These are phyloP conservation scores for Atta colombica DNA, from an alignment of 1,140 invertebrate genomes.

Conservation along the genomic window DNA sequence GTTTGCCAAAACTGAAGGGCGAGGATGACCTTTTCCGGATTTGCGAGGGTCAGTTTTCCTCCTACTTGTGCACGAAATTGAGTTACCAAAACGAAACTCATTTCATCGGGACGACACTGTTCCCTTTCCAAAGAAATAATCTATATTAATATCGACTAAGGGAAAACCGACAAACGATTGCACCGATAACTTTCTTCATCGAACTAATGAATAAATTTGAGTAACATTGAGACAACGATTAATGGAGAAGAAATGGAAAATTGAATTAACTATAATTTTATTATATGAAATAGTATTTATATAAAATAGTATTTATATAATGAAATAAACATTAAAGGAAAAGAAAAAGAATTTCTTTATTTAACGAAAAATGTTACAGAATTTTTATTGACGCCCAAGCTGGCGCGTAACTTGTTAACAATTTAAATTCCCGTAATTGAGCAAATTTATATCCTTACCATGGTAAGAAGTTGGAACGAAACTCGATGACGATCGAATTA, in stretches of 20 bases:
- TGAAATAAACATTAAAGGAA: not conserved
- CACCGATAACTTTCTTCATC: not conserved
- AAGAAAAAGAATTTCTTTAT: not conserved
- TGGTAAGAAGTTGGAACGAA: conserved; percentile 26
- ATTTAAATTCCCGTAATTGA: conserved; percentile 41
- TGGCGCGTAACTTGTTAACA: not conserved
- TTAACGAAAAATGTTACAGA: not conserved
- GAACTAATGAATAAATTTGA: conserved; percentile 13
- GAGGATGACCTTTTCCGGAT: conserved; percentile 56
- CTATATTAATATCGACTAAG: conserved; percentile 3
- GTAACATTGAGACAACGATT: not conserved
- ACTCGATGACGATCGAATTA: conserved; percentile 35
- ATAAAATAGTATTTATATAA: conserved; percentile 24
- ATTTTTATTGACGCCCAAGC: not conserved
- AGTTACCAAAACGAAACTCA: conserved; percentile 57
- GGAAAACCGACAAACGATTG: conserved; percentile 24
- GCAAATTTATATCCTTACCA: conserved; percentile 30
- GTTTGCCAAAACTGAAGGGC: conserved; percentile 43
- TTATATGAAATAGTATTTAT: conserved; percentile 8
- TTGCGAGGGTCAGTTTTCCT: conserved; percentile 72
- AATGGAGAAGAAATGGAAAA: not conserved
- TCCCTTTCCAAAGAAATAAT: conserved; percentile 20
- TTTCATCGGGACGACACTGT: conserved; percentile 21
- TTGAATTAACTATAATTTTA: not conserved
- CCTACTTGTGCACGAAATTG: conserved; percentile 61